Base-by-base conservation (phyloP, 2,888 invertebrate species). In the Ophion obscuratus region DNA sequence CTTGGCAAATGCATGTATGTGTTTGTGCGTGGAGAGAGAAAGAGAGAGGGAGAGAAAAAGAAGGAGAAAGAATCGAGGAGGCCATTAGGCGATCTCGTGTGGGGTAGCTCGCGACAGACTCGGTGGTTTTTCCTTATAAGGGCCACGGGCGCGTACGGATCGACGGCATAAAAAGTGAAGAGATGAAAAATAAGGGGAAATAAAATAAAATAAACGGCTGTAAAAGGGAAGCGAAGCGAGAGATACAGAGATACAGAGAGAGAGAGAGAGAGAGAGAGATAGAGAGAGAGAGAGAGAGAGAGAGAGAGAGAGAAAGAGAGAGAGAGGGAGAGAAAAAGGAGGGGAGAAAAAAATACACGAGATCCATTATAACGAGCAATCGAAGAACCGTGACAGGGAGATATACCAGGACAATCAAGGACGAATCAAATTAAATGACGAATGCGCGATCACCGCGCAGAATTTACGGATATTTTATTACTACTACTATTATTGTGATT, bases 111-210 rank as follows among this genome's bases (percentile, higher is more conserved):
- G 83, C 83, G 86, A 86, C 86, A 81, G 27, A 86, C 83, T 78
- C 40, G 83, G 53, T 53, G 14, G 81, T 77, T 86, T 86, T 86
- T 78, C 86, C 86, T 83, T 86, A 86, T 86, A 86, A 86, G 86
- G 86, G 24, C 47, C 74, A 83, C 75, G 67, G 40, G 20, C 62
- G 70, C 79, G 62, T 62, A 70, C 67, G 67, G 75, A 75, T 76
- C 79, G 83, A 73, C 70, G 75, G 74, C 64, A 57, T 64, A 87
- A 81, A 83, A 84, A 77, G 64, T 74, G 36, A 70, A 70, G 61
- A 70, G 83, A 80, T 71, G 67, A 74, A 77, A 80, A 83, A 76
- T 11, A 17, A 73, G 64, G 76, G 36, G 67, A 83, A 81, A 64
- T 6, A n/a, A 70, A 83, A 71, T 73, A 81, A 77, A 77, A 36